These are phyloP conservation scores for Globicephala melas DNA, from an alignment of 2,113 vertebrate species.

Conservation along the genomic window DNA sequence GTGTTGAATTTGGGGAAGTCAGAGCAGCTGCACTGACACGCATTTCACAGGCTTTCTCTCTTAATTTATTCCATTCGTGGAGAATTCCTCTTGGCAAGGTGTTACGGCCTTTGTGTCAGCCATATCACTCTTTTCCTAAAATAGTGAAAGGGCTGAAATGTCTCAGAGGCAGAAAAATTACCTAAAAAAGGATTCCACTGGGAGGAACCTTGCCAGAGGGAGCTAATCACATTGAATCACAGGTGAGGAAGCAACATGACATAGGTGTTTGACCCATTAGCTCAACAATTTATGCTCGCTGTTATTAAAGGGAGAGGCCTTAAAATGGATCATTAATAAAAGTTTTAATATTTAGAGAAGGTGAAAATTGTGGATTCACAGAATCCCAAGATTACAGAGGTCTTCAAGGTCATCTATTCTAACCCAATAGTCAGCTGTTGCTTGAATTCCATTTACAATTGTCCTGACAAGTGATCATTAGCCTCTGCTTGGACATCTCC, in stretches of 20 bases:
- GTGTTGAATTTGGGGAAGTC: not conserved
- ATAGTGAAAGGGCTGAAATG: constrained; percentile 49
- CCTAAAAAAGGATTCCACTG: not conserved
- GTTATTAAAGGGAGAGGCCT: not conserved
- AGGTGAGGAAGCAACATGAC: not conserved
- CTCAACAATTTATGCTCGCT: not conserved
- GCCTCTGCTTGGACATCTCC: not conserved
- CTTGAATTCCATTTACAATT: not conserved
- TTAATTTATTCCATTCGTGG: not conserved
- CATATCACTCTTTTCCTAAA: constrained; percentile 60
- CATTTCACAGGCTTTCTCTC: constrained; percentile 29
- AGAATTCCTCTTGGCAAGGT: not conserved
- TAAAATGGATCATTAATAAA: not conserved
- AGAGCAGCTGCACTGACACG: not conserved
- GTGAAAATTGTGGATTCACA: not conserved
- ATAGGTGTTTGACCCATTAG: not conserved
- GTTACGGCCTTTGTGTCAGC: constrained; percentile 47
- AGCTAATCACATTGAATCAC: not conserved
- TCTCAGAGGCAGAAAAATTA: constrained; percentile 46
- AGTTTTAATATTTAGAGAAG: not conserved
- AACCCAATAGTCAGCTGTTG: not conserved
- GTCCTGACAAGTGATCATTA: not conserved
- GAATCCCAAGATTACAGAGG: not conserved
- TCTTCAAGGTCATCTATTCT: not conserved
- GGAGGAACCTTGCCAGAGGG: constrained; percentile 6